Evolutionary conservation across 2,113 vertebrate genomes (phyloP).

Genomic region (Brevimyrus niger): DNA sequence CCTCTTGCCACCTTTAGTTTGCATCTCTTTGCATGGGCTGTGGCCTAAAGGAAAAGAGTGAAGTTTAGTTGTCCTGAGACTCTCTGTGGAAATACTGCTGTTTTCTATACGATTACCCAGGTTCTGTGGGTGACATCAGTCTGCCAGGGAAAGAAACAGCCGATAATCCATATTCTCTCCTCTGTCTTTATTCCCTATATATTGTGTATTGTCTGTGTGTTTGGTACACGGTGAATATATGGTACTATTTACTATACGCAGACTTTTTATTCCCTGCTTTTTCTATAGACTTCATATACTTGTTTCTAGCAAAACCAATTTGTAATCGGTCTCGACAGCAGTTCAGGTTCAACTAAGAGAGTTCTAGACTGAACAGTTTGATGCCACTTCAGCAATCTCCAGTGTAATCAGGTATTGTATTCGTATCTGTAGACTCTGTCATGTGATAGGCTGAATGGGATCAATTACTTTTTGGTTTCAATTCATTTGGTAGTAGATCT

Average conservation of each 20-base stretch:
- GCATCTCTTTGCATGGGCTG: not conserved
- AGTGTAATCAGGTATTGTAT: not conserved
- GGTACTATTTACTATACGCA: not conserved
- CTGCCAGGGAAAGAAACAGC: not conserved
- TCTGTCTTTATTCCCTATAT: not conserved
- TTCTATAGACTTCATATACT: not conserved
- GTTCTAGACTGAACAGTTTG: not conserved
- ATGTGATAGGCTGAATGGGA: not conserved
- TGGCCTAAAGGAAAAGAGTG: not conserved
- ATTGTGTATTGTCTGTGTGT: not conserved
- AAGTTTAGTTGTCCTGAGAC: slow-evolving; percentile 30
- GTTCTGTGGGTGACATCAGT: slow-evolving; percentile 21
- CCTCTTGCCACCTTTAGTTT: not conserved
- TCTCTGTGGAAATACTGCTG: slow-evolving; percentile 54
- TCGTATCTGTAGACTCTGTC: not conserved
- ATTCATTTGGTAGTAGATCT: not conserved
- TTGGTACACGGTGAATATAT: not conserved
- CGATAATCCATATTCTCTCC: not conserved
- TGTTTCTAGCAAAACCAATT: not conserved
- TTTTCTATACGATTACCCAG: slow-evolving; percentile 51
- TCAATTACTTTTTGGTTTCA: not conserved
- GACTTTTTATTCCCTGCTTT: not conserved
- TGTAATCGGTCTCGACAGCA: not conserved
- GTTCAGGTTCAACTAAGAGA: not conserved
- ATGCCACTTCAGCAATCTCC: not conserved